Base-by-base conservation (phyloP, 2,888 invertebrate species). In the Diarsia dahlii region DNA sequence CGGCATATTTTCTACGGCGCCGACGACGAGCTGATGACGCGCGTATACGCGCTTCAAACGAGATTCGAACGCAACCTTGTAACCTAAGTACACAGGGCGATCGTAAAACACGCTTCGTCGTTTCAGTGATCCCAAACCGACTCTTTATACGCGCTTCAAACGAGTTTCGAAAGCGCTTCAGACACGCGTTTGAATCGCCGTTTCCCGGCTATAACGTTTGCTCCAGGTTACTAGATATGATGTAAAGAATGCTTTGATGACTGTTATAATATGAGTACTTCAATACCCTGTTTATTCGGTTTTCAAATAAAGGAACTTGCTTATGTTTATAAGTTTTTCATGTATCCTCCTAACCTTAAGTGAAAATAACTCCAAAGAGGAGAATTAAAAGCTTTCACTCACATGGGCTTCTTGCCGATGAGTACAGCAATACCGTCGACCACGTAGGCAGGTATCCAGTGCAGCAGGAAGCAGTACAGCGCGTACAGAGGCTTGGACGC, bases 391-490 rank as follows among this genome's bases (percentile, higher is more conserved):
- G 28, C 23, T 28, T 58, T 60, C 23, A 96, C 97, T 97, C 91
- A 97, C 97, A 97, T 97, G 48, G 97, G 97, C 88, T 97, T 97
- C 89, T 97, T 97, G n/a, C 98, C 97, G 39, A 97, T 92, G 65
- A 97, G 92, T 0, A 97, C 81, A 0, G 96, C 95, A 0, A 97
- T 90, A 0, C 95, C 96, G 80, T 98, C 98, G 1, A 97, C 94
- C 8, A 97, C 86, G 72, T 97, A 96, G 0, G 97, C 97, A 0
- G 98, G 98, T 12, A 98, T 84, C 90, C 97, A 96, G 81, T 98
- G 98, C 34, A 97, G 90, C 71, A 98, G 95, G 81, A 97, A 96
- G 8, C 95, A 95, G 91, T 97, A 97, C 13, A 98, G 78, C 2
- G 92, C 90, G 88, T 97, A 97, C 9, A 97, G 68, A 77, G 97